These are phyloP conservation scores for Calvadosia cruxmelitensis DNA, from an alignment of 30 jellyfish, hydroid and myxozoan species.

Conservation along the genomic window DNA sequence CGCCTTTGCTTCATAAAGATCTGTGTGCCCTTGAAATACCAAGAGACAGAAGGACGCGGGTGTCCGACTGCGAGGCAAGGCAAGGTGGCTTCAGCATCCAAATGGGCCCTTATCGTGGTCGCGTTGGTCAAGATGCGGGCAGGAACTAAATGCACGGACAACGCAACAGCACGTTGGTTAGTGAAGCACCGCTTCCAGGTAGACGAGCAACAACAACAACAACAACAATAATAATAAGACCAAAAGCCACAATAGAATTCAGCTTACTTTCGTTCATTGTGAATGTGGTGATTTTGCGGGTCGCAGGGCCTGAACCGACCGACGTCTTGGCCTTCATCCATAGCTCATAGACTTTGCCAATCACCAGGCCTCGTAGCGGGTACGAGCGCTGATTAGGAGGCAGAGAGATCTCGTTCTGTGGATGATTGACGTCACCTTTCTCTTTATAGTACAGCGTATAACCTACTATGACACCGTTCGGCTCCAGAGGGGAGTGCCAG, in stretches of 20 bases:
- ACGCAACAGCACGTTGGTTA: too few relatives aligned
- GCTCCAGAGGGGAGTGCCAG: constrained; percentile 71
- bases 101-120: constrained; percentile 14
- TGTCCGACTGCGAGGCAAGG: constrained; percentile 94
- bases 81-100: constrained; percentile 53
- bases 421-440: constrained; percentile 27
- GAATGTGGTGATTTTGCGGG: constrained; percentile 35
- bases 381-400: constrained; percentile 25
- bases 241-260: not conserved
- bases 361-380: constrained; percentile 44
- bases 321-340: constrained; percentile 80
- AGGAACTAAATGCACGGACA: constrained; percentile 79
- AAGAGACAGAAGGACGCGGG: constrained; percentile 65
- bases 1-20: constrained; percentile 41
- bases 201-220: too few relatives aligned
- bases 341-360: constrained; percentile 53
- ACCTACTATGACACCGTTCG: constrained; percentile 62
- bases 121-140: constrained; percentile 73
- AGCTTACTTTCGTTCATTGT: constrained; percentile 51
- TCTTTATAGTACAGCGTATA: constrained; percentile 57
- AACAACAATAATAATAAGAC: too few relatives aligned
- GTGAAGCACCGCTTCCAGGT: too few relatives aligned
- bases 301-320: constrained; percentile 49
- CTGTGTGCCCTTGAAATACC: constrained; percentile 30
- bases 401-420: constrained; percentile 33